These are phyloP conservation scores for Tryphoninae sp. DNA, from an alignment of 2,888 invertebrate genomes.

Conservation along the genomic window DNA sequence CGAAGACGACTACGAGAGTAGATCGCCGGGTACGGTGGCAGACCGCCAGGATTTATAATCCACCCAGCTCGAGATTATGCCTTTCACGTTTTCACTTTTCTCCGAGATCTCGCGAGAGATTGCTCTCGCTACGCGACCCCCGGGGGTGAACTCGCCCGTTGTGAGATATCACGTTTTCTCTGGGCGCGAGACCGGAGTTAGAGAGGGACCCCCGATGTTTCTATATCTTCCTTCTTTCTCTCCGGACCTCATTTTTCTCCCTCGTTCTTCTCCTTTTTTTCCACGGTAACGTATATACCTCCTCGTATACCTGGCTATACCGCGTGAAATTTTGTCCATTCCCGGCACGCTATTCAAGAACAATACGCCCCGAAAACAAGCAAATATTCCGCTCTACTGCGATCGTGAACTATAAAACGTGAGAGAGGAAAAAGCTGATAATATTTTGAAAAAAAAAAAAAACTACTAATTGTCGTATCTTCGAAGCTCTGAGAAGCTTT, in stretches of 20 bases:
- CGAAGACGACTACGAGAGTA: conserved; percentile 41
- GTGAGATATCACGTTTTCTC: conserved; percentile 56
- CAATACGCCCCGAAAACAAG: conserved; percentile 24
- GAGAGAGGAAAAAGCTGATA: neutral
- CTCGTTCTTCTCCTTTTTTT: conserved; percentile 32
- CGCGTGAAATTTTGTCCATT: conserved; percentile 40
- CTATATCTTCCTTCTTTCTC: conserved; percentile 7
- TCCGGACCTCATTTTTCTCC: conserved; percentile 6
- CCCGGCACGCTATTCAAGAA: conserved; percentile 39
- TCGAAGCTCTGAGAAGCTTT: neutral
- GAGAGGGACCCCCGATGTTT: conserved; percentile 16
- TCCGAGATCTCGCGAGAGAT: conserved; percentile 65
- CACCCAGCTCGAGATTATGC: conserved; percentile 69
- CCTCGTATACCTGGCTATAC: conserved; percentile 13
- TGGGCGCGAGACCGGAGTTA: conserved; percentile 33
- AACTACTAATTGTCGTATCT: neutral
- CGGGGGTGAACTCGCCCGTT: conserved; percentile 49
- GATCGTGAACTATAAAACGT: conserved; percentile 14
- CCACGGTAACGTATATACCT: conserved; percentile 9
- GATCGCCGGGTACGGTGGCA: conserved; percentile 51
- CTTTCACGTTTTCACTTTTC: conserved; percentile 63
- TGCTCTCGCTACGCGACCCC: conserved; percentile 59
- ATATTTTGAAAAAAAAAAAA: neutral
- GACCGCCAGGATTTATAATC: conserved; percentile 68
- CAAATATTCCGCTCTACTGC: neutral